Base-by-base conservation (phyloP, 2,113 vertebrate genomes). In the Dipodomys ordii region DNA sequence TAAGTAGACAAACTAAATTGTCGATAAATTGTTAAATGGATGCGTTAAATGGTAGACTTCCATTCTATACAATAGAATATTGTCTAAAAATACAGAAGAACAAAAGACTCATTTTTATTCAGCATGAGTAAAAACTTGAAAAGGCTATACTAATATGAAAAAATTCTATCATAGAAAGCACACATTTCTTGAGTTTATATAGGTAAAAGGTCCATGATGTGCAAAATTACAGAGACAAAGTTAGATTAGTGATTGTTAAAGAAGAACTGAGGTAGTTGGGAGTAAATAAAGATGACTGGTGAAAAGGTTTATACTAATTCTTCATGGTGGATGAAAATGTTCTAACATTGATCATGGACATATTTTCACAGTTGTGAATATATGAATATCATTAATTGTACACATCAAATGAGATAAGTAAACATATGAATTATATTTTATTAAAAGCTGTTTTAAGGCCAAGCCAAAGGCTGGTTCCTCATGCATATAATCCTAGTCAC, bases 381-480 rank as follows among this genome's bases (percentile, higher is more conserved):
- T 28, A 73, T 19, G 57, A 67, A 82, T 71, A 73, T 57, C 20
- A 6, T 91, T 28, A 76, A 49, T 78, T 80, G 12, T 60, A 15
- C 0, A 64, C 7, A 79, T 69, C 28, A 88, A 49, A 65, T 72
- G 23, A 72, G 16, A 49, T 2, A 62, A 78, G 9, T 87, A 19
- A 20, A 28, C 71, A 28, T 69, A 12, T 85, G 18, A 79, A 49
- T 28, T 87, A 11, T 57, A 92, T 49, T 27, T 69, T 27, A 84
- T 80, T 25, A 82, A 69, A 74, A 86, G 30, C 39, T 83, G 1
- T 60, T 93, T 30, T 9, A 91, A 87, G 93, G 46, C 81, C 90
- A 84, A 62, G 46, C 73, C 77, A 67, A 74, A 89, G 90, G 65
- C 46, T 16, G 53, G 53, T 57, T 57, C 53, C 53, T 18, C 22